Evolutionary conservation across 2,797 vertebrate genomes (phyloP), one percentile per base, ranked within the genome.

Genomic region (Falco cherrug): DNA sequence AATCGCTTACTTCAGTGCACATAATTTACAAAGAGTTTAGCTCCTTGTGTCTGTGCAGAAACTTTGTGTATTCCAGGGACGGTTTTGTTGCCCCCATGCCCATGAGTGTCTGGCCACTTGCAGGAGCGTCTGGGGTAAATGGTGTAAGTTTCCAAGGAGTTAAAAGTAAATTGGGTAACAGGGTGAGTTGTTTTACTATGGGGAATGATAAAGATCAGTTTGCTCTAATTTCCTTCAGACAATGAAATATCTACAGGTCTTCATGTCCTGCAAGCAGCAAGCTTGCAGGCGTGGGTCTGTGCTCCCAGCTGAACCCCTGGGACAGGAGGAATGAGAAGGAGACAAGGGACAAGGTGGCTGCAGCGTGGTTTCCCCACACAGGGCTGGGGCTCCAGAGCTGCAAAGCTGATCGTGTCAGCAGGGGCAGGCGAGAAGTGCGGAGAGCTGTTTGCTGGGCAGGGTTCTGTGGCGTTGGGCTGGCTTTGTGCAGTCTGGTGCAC

Each of bases 161-260:
- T 97, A 97, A 98, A 98, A 97, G 94, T 90, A 97, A 98, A 98
- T 93, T 94, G 91, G 93, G 93, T 90, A 96, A 85, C 74, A 91
- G 96, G 94, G 97, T 96, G 98, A 98, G 97, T 96, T 98, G 96
- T 96, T 94, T 95, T 96, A 91, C 95, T 97, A 53, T 45, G 63
- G 98, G 98, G 97, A 98, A 97, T 98, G 98, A 98, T 98, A 98
- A 98, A 98, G 98, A 97, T 97, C 95, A 95, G 97, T 96, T 98
- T 98, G 95, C 95, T 98, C 94, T 98, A 97, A 98, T 99, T 99
- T 98, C 97, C 98, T 98, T 98, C 95, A 95, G 97, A 97, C 98
- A 98, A 98, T 97, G 98, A 97, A 98, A 98, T 97, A 98, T 98
- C 98, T 98, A 98, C 96, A 98, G 97, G 98, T 98, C 97, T 97